A percentile compares a stretch with the other conserved stretches of the same genome.
Conservation (phyloP, 2,797 vertebrate genomes). For the Falco naumanni region DNA sequence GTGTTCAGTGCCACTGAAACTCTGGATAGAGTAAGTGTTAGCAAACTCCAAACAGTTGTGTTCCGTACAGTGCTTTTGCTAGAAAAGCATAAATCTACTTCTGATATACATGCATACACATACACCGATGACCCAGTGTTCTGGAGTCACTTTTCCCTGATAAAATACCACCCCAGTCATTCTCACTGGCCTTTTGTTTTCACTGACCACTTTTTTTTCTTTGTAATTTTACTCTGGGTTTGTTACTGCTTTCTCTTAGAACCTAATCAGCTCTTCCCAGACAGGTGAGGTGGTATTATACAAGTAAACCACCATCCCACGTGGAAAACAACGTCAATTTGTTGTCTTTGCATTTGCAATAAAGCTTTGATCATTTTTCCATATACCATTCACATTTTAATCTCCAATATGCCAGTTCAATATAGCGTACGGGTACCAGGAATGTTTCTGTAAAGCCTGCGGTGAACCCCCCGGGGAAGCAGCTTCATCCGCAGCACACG, state of each 20-base stretch:
- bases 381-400: neutral
- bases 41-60: neutral
- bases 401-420: neutral
- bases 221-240: neutral
- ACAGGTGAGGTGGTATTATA: accelerated
- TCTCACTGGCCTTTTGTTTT: neutral
- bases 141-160: neutral
- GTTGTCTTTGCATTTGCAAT: neutral
- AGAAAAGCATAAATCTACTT: neutral
- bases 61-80: neutral
- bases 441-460: too few species aligned
- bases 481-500: too few species aligned
- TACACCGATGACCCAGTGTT: neutral
- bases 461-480: too few species aligned
- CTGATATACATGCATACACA: neutral
- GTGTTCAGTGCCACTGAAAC: neutral
- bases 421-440: accelerated
- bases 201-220: neutral
- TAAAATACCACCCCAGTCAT: neutral
- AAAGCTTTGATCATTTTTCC: neutral
- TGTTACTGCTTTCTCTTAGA: neutral
- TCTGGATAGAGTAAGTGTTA: neutral
- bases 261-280: neutral
- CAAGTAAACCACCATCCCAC: too few species aligned
- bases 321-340: neutral